Percentiles rank a stretch among this genome's conserved stretches.
Conservation (phyloP, 2,797 vertebrate species). For the Macropus fuliginosus region DNA sequence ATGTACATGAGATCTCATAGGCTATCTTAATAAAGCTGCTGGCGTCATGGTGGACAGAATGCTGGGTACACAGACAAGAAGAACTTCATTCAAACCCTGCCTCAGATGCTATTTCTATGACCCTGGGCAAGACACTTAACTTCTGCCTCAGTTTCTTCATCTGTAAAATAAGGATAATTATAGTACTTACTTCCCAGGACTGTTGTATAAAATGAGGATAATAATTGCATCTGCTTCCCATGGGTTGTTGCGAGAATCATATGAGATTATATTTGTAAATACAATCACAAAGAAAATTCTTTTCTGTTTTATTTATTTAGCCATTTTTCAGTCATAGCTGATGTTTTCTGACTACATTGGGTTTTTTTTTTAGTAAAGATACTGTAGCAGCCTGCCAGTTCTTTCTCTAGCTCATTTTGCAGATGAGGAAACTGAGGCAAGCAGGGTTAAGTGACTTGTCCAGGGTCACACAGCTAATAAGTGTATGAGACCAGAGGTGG, state of each 20-base stretch:
- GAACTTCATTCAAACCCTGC: neutral
- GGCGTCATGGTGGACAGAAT: neutral
- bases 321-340: neutral
- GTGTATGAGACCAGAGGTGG: neutral
- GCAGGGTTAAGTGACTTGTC: neutral
- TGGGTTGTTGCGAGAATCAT: neutral
- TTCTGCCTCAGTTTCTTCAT: neutral
- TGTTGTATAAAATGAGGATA: neutral
- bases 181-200: neutral
- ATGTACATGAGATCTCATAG: neutral
- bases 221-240: neutral
- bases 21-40: neutral
- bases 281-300: neutral
- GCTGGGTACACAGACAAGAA: neutral
- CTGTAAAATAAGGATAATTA: neutral
- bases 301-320: neutral
- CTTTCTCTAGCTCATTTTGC: neutral
- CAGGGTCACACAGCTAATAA: too few species aligned
- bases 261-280: neutral
- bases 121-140: neutral
- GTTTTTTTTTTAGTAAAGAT: neutral
- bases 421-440: neutral
- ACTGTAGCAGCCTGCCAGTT: neutral
- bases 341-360: neutral
- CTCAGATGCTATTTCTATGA: neutral